Evolutionary conservation across 1,140 invertebrate species (phyloP).

Genomic region (Pinna nobilis): DNA sequence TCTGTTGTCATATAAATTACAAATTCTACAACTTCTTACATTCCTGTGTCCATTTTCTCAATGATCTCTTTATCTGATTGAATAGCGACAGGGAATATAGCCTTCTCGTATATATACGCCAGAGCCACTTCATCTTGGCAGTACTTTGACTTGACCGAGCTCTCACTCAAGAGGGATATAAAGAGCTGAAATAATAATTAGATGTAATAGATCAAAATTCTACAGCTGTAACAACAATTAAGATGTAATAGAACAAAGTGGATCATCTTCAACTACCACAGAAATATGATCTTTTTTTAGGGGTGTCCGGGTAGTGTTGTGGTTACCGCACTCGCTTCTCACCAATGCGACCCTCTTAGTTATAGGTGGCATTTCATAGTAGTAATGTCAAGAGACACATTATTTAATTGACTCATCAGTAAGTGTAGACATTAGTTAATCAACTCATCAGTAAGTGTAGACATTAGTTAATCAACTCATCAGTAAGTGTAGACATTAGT

Average conservation of each 20-base stretch:
- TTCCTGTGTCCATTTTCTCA: constrained; percentile 60
- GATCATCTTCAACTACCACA: no score
- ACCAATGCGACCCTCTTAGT: no score
- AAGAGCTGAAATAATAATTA: constrained; percentile 55
- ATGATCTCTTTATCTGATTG: constrained; percentile 44
- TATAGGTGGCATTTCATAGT: no score
- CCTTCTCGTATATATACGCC: constrained; percentile 64
- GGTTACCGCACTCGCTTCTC: no score
- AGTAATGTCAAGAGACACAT: no score
- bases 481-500: no score
- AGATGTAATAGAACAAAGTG: not conserved
- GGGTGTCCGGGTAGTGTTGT: no score
- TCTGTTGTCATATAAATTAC: not conserved
- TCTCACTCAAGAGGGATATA: constrained; percentile 55
- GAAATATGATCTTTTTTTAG: no score
- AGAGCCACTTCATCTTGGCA: constrained; percentile 66
- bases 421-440: no score
- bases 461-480: no score
- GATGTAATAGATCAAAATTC: not conserved
- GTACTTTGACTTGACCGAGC: constrained; percentile 59
- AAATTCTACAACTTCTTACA: constrained; percentile 52
- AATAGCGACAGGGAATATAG: constrained; percentile 64
- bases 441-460: no score
- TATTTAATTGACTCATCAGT: no score
- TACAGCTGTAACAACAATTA: not conserved